Conservation (phyloP, 2,113 vertebrate species). For the Romanogobio albipinnatus region DNA sequence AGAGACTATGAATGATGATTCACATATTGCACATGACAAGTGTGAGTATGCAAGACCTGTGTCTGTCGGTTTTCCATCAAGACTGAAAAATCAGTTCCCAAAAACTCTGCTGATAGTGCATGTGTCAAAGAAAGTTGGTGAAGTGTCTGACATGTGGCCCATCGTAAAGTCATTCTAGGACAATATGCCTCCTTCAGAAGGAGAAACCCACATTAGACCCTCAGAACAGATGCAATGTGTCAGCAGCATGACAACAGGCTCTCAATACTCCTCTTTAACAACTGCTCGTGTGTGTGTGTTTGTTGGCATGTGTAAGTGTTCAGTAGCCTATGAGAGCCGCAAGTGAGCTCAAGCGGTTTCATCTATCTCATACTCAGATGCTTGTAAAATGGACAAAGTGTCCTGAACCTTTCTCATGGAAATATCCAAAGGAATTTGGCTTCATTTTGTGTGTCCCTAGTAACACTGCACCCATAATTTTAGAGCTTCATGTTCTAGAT, state of each 20-base stretch:
- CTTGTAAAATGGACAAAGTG: not conserved
- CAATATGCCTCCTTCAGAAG: slow-evolving; percentile 45
- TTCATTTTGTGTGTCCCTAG: not conserved
- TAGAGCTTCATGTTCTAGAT: not conserved
- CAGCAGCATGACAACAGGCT: slow-evolving; percentile 11
- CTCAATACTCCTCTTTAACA: not conserved
- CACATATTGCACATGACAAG: slow-evolving; percentile 18
- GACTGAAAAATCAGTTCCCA: slow-evolving; percentile 16
- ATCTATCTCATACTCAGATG: not conserved
- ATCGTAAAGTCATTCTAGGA: slow-evolving; percentile 27
- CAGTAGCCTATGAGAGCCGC: not conserved
- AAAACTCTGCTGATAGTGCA: slow-evolving; percentile 21
- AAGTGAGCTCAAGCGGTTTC: not conserved
- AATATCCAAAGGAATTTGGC: slow-evolving; percentile 6
- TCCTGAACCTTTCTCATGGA: not conserved
- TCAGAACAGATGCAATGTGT: slow-evolving; percentile 42
- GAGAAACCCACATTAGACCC: slow-evolving; percentile 23
- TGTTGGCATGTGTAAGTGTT: not conserved
- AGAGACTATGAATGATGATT: slow-evolving; percentile 6
- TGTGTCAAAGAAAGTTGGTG: not conserved
- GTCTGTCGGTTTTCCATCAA: slow-evolving; percentile 10
- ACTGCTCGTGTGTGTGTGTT: slow-evolving; percentile 10
- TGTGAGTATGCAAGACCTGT: not conserved
- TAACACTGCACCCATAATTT: not conserved
- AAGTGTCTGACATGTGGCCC: not conserved